Conservation (phyloP, 2,113 vertebrate species). For the Phylloscopus whistleri region DNA sequence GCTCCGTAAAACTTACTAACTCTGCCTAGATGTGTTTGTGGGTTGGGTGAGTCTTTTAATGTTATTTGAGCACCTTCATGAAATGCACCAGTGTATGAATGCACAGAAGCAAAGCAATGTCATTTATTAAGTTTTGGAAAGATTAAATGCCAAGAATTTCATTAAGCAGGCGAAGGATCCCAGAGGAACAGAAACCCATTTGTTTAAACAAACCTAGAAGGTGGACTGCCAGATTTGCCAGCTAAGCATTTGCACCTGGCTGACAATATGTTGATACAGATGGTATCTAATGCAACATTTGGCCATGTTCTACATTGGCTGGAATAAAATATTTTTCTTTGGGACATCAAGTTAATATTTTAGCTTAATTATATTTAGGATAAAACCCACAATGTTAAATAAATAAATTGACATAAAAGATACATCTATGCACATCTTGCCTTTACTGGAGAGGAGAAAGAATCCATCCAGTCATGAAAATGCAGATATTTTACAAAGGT, state of each 20-base stretch:
- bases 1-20: background rate
- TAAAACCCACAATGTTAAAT: background rate
- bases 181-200: background rate
- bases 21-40: background rate
- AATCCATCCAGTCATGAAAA: background rate
- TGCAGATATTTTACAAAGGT: background rate
- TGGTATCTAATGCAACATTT: constrained; percentile 31
- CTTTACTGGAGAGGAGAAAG: background rate
- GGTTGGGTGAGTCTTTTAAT: background rate
- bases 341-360: background rate
- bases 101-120: background rate
- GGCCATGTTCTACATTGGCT: background rate
- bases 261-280: constrained; percentile 37
- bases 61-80: background rate
- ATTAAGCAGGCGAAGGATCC: background rate
- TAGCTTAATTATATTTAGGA: background rate
- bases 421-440: background rate
- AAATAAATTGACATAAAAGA: background rate
- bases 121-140: background rate
- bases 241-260: constrained; percentile 15
- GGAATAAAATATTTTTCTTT: constrained; percentile 1
- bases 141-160: background rate
- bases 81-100: background rate
- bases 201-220: background rate
- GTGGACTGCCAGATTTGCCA: constrained; percentile 23